A percentile compares a stretch with the other conserved stretches of the same genome.
Evolutionary conservation across 1,140 invertebrate species (phyloP).

Genomic region (Euwallacea similis): DNA sequence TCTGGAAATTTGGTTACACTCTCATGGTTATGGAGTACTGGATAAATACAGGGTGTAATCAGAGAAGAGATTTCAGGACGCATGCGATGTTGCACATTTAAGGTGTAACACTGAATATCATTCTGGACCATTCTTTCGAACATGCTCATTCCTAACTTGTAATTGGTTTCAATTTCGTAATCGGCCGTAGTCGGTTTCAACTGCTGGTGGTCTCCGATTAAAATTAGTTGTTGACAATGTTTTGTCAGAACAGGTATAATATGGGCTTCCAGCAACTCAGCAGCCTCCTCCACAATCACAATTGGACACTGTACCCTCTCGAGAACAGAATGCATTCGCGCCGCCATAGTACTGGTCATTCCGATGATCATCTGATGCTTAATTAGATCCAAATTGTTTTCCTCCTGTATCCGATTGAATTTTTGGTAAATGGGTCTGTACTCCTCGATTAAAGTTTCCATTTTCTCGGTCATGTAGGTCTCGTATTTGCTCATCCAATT

Average conservation of each 20-base stretch:
- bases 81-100: conserved; percentile 69
- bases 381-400: conserved; percentile 51
- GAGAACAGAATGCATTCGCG: conserved; percentile 63
- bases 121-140: conserved; percentile 72
- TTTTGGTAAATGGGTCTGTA: conserved; percentile 49
- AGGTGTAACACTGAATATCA: conserved; percentile 57
- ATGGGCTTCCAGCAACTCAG: conserved; percentile 31
- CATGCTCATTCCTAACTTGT: conserved; percentile 65
- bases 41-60: conserved; percentile 65
- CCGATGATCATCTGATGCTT: conserved; percentile 61
- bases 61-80: conserved; percentile 64
- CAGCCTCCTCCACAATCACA: conserved; percentile 68
- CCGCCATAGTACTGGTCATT: conserved; percentile 78
- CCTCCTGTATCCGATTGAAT: conserved; percentile 49
- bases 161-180: conserved; percentile 59
- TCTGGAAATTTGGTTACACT: conserved; percentile 57
- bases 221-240: conserved; percentile 58
- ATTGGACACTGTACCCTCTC: conserved; percentile 64
- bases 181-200: conserved; percentile 66
- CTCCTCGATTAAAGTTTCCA: conserved; percentile 49
- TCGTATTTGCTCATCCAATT: conserved; percentile 50
- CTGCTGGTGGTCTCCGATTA: conserved; percentile 69
- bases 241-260: conserved; percentile 41
- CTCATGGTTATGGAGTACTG: conserved; percentile 59
- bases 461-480: conserved; percentile 40